Evolutionary conservation across 2,113 vertebrate genomes (phyloP).

Genomic region (Laticauda colubrina): DNA sequence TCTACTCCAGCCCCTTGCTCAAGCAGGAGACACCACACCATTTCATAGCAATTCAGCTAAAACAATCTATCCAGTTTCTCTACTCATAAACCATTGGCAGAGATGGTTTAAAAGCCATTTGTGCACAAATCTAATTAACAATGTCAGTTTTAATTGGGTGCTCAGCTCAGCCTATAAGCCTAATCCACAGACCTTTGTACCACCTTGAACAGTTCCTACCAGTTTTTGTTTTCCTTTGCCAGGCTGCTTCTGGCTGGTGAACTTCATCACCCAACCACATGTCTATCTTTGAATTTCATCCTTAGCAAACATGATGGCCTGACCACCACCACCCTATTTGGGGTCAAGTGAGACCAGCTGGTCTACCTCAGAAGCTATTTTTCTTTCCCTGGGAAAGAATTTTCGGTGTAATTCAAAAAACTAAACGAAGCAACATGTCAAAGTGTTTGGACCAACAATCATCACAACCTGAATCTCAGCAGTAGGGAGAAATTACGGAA

Average conservation of each 20-base stretch:
- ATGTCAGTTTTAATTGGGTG: neutral
- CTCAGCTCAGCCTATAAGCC: neutral
- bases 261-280: slow-evolving; percentile 18
- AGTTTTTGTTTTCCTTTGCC: neutral
- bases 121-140: neutral
- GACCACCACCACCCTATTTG: neutral
- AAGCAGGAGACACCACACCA: neutral
- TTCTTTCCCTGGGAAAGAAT: neutral
- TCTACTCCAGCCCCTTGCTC: neutral
- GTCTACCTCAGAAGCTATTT: slow-evolving; percentile 42
- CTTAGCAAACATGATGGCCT: slow-evolving; percentile 28
- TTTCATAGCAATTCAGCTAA: neutral
- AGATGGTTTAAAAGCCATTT: neutral
- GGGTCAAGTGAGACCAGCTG: slow-evolving; percentile 23
- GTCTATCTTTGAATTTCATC: slow-evolving; percentile 24
- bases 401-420: slow-evolving; percentile 25
- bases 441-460: slow-evolving; percentile 55
- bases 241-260: slow-evolving; percentile 1
- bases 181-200: neutral
- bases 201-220: neutral
- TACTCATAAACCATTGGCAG: neutral
- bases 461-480: slow-evolving; percentile 11
- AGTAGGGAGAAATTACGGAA: slow-evolving; percentile 52
- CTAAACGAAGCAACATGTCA: slow-evolving; percentile 47
- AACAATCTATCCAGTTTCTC: neutral